These are phyloP conservation scores for Aromia moschata DNA, from an alignment of 2,888 invertebrate species.

Conservation along the genomic window DNA sequence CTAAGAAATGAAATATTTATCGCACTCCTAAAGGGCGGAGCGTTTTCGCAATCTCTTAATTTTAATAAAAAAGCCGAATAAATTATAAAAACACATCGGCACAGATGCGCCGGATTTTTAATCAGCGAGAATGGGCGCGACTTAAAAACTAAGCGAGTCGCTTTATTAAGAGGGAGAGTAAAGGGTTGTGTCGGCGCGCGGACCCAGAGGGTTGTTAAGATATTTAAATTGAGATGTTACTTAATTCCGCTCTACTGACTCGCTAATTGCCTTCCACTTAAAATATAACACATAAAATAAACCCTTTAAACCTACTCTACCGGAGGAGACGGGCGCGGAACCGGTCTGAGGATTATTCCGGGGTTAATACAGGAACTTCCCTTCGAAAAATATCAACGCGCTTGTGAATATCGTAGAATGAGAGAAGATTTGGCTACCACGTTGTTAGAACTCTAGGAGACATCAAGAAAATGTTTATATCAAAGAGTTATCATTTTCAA, in stretches of 20 bases:
- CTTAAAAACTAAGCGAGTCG: slow-evolving; percentile 46
- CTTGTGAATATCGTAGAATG: background rate
- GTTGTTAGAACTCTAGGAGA: too few species aligned
- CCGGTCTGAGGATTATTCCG: slow-evolving; percentile 30
- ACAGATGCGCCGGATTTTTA: slow-evolving; percentile 59
- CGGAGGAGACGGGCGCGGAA: slow-evolving; percentile 30
- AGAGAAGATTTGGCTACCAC: background rate
- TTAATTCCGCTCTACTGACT: slow-evolving; percentile 63
- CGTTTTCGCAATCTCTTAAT: slow-evolving; percentile 12
- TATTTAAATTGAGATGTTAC: slow-evolving; percentile 64
- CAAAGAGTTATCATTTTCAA: too few species aligned
- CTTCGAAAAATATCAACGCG: slow-evolving; percentile 9
- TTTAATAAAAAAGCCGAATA: slow-evolving; percentile 37
- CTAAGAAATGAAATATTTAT: slow-evolving; percentile 19
- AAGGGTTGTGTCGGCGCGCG: slow-evolving; percentile 40
- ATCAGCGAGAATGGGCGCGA: slow-evolving; percentile 56
- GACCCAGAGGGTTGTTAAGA: slow-evolving; percentile 50
- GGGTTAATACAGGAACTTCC: slow-evolving; percentile 6
- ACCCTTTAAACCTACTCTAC: slow-evolving; percentile 51
- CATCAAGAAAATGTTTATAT: too few species aligned
- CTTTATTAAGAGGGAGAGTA: slow-evolving; percentile 37
- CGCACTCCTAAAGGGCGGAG: slow-evolving; percentile 10
- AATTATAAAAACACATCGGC: slow-evolving; percentile 51
- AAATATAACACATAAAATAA: slow-evolving; percentile 61
- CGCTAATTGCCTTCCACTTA: slow-evolving; percentile 61